Evolutionary conservation across 2,113 vertebrate genomes (phyloP).

Genomic region (Rhipidura dahli): DNA sequence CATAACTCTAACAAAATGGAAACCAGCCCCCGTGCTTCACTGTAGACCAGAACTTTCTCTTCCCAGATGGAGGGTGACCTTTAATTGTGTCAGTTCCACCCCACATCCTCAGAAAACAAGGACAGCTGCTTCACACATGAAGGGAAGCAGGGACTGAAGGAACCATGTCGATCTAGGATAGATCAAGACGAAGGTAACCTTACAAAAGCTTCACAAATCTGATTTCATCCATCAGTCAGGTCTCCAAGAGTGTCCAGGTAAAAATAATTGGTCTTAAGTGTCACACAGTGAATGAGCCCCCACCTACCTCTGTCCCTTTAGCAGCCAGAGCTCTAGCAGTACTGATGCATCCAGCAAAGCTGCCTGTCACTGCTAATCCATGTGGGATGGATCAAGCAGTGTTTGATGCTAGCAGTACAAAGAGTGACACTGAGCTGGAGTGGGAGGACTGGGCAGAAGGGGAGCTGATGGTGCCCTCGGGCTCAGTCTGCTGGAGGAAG

Average conservation of each 20-base stretch:
- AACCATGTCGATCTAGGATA: neutral
- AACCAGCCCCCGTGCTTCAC: slow-evolving; percentile 9
- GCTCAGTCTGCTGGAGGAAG: neutral
- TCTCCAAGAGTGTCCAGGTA: neutral
- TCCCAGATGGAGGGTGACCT: slow-evolving; percentile 58
- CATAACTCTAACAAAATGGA: slow-evolving; percentile 60
- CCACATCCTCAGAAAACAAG: slow-evolving; percentile 53
- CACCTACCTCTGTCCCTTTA: neutral
- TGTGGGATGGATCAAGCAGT: neutral
- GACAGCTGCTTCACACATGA: slow-evolving; percentile 62
- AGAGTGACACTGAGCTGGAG: neutral
- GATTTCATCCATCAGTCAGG: neutral
- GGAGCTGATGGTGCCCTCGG: neutral
- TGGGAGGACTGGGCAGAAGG: neutral
- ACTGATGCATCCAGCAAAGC: neutral
- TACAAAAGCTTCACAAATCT: neutral
- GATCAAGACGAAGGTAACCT: neutral
- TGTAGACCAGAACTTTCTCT: slow-evolving; percentile 63
- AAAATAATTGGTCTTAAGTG: neutral
- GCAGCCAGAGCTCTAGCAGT: neutral
- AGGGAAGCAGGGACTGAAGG: slow-evolving; percentile 1
- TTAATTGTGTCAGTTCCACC: slow-evolving; percentile 64
- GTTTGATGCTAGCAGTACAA: neutral
- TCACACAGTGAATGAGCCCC: neutral
- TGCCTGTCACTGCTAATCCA: neutral